Percentiles rank a stretch among this genome's conserved stretches.
These are phyloP conservation scores for Tyria jacobaeae DNA, from an alignment of 2,888 invertebrate genomes.

Conservation along the genomic window DNA sequence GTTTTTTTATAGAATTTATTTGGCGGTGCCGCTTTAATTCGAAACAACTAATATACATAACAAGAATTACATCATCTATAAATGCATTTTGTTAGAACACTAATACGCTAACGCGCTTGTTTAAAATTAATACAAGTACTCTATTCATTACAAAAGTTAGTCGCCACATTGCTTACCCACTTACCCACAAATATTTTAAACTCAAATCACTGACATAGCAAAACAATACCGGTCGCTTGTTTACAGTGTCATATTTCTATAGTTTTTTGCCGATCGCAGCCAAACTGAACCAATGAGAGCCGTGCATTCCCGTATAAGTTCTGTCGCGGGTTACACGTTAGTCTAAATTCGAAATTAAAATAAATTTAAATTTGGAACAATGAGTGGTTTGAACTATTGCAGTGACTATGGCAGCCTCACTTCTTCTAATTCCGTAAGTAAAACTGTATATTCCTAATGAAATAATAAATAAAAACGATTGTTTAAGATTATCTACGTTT, in stretches of 20 bases:
- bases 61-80: no score
- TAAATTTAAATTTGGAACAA: conserved; percentile 42
- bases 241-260: conserved; percentile 33
- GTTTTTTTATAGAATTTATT: no score
- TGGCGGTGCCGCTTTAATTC: no score
- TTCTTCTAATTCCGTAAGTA: conserved; percentile 66
- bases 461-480: not conserved
- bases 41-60: no score
- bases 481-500: not conserved
- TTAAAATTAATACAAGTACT: not conserved
- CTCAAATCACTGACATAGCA: conserved; percentile 10
- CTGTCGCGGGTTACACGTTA: conserved; percentile 33
- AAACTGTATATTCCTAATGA: not conserved
- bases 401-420: conserved; percentile 68
- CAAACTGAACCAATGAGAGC: conserved; percentile 19
- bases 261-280: conserved; percentile 18
- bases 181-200: not conserved
- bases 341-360: conserved; percentile 31
- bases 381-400: conserved; percentile 46
- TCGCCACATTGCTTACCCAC: not conserved
- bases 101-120: no score
- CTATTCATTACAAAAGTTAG: not conserved
- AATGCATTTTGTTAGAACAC: no score
- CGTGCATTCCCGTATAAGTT: conserved; percentile 43
- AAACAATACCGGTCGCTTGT: conserved; percentile 13